phyloP scores from a whole-genome alignment of 2,113 vertebrate species.

The Mesocricetus auratus region DNA sequence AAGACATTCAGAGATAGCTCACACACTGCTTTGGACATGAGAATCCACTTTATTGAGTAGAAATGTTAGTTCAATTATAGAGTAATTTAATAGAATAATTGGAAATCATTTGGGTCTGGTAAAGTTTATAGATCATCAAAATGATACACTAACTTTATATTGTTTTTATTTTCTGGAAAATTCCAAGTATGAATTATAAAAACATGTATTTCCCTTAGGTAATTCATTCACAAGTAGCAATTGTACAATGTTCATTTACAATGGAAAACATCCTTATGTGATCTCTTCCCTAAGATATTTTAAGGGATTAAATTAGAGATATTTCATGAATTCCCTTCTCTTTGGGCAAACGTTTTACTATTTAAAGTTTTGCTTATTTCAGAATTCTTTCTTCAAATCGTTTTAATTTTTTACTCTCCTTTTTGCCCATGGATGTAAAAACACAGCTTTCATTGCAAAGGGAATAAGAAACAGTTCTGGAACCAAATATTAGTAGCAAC shows the following conservation, averaged over 20 bases:
- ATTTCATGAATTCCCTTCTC: background rate
- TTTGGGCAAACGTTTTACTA: background rate
- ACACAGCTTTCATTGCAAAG: background rate
- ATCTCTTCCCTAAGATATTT: background rate
- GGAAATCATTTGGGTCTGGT: conserved; percentile 72
- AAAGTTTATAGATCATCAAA: conserved; percentile 78
- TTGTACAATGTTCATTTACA: background rate
- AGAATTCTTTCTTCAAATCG: background rate
- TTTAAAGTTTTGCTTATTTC: background rate
- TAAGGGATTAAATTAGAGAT: background rate
- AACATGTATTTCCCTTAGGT: conserved; percentile 24
- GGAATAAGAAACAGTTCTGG: background rate
- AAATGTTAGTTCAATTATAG: conserved; percentile 78
- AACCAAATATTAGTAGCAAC: background rate
- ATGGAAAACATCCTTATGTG: background rate
- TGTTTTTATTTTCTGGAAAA: conserved; percentile 58
- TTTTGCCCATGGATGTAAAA: background rate
- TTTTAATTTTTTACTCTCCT: background rate
- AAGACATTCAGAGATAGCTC: conserved; percentile 71
- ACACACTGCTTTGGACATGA: conserved; percentile 78
- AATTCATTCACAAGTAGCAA: conserved; percentile 41
- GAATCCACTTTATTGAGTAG: conserved; percentile 76
- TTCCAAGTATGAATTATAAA: conserved; percentile 57
- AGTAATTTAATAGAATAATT: conserved; percentile 82
- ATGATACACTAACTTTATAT: conserved; percentile 51